Evolutionary conservation across 2,797 vertebrate genomes (phyloP), one percentile per base, ranked within the genome.

Genomic region (Mus minutoides): DNA sequence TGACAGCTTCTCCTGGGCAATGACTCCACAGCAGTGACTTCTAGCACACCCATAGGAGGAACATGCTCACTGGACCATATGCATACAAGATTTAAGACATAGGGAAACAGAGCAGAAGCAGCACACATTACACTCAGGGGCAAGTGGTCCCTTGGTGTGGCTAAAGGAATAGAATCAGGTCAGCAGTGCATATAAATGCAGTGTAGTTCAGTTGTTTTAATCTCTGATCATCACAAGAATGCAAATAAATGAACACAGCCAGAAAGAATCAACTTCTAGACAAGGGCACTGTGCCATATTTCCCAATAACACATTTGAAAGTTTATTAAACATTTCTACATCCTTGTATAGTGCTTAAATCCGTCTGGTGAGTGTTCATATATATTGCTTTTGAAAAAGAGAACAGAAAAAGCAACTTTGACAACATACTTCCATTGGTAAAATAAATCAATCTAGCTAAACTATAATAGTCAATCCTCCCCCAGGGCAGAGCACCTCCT

Each of bases 271-370:
- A 84, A 67, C 54, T 73, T 85, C 22, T 83, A 29, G 46, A 73
- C 83, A 94, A 92, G 2, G 9, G 67, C n/a, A 79, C 26, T 37
- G 19, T 52, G 5, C 64, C 67, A 76, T 93, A 24, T 92, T 95
- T 89, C 40, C 60, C 43, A 49, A 29, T 34, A 82, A 75, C 31
- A 79, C 13, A 29, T 90, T 88, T 60, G 40, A 93, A 95, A 93
- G 24, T 29, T 86, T 95, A 83, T 96, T 56, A 92, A 43, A 78
- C 7, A 40, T 92, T 64, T 90, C n/a, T 34, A 54, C 17, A 90
- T 58, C 26, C 21, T 9, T 85, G 77, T 1, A 78, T 49, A 83
- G 2, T 40, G 88, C 10, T 43, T 52, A 94, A 95, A 89, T 87
- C 22, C 54, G 14, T 84, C 86, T 19, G 29, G 37, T 91, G 40